phyloP scores from a whole-genome alignment of 1,140 invertebrate species.

The Ceratina calcarata region DNA sequence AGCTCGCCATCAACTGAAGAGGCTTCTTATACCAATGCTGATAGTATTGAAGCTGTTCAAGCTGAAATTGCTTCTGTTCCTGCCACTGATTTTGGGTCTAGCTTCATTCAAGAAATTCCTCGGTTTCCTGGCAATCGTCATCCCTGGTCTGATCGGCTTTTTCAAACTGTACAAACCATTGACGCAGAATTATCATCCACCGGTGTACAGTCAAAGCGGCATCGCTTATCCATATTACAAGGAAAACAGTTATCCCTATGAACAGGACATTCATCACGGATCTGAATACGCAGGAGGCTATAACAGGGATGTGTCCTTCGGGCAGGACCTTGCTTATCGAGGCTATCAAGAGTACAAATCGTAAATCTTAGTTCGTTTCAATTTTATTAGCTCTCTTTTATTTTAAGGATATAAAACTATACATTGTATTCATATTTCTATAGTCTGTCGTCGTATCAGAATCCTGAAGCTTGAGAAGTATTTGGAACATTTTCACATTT shows the following conservation, averaged over 20 bases:
- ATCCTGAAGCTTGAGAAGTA: too few species aligned
- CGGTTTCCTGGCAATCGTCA: slow-evolving; percentile 87
- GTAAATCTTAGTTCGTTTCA: neutral
- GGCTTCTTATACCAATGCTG: slow-evolving; percentile 90
- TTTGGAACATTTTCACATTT: neutral
- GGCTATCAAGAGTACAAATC: slow-evolving; percentile 83
- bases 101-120: slow-evolving; percentile 92
- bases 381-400: neutral
- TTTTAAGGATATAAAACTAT: neutral
- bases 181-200: slow-evolving; percentile 74
- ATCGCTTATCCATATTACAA: slow-evolving; percentile 80
- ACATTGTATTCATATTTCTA: too few species aligned
- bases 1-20: slow-evolving; percentile 90
- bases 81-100: slow-evolving; percentile 89
- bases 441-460: too few species aligned
- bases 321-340: slow-evolving; percentile 85
- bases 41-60: slow-evolving; percentile 91
- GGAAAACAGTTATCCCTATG: slow-evolving; percentile 67
- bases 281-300: slow-evolving; percentile 70
- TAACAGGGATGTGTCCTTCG: slow-evolving; percentile 83
- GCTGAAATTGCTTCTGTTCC: slow-evolving; percentile 88
- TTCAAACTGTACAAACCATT: slow-evolving; percentile 87
- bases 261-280: slow-evolving; percentile 53
- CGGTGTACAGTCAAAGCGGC: slow-evolving; percentile 81
- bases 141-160: slow-evolving; percentile 89